Conservation (phyloP, 2,888 invertebrate genomes). For the Leptinotarsa haldemani region DNA sequence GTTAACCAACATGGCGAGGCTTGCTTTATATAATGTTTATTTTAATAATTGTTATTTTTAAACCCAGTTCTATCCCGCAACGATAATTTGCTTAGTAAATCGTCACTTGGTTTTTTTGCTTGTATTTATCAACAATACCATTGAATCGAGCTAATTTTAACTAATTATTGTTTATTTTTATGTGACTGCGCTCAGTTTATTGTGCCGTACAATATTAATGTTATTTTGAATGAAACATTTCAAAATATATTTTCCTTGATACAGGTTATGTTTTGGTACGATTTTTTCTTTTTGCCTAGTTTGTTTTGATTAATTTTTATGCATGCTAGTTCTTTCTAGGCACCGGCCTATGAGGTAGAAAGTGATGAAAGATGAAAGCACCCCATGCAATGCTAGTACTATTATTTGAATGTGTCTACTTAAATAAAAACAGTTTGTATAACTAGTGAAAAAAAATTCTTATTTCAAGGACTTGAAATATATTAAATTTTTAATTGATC, state of each 20-base stretch:
- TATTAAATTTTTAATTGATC: too few relatives aligned
- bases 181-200: slow-evolving; percentile 40
- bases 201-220: slow-evolving; percentile 31
- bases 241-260: slow-evolving; percentile 43
- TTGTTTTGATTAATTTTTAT: slow-evolving; percentile 47
- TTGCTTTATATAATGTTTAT: slow-evolving; percentile 57
- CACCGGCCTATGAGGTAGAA: slow-evolving; percentile 27
- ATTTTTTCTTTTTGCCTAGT: slow-evolving; percentile 40
- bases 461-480: too few relatives aligned
- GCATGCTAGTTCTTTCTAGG: slow-evolving; percentile 32
- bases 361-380: slow-evolving; percentile 35
- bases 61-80: slow-evolving; percentile 28
- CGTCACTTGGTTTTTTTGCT: slow-evolving; percentile 28
- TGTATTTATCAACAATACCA: slow-evolving; percentile 38
- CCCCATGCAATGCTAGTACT: slow-evolving; percentile 35
- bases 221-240: slow-evolving; percentile 39
- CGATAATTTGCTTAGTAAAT: slow-evolving; percentile 34
- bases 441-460: too few relatives aligned
- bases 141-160: slow-evolving; percentile 41
- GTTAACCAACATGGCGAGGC: slow-evolving; percentile 66
- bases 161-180: slow-evolving; percentile 44
- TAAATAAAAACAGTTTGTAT: not conserved
- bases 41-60: slow-evolving; percentile 51
- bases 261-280: slow-evolving; percentile 40
- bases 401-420: slow-evolving; percentile 10